Base-by-base conservation (phyloP, 1,140 invertebrate genomes). In the Drosophila pandora region DNA sequence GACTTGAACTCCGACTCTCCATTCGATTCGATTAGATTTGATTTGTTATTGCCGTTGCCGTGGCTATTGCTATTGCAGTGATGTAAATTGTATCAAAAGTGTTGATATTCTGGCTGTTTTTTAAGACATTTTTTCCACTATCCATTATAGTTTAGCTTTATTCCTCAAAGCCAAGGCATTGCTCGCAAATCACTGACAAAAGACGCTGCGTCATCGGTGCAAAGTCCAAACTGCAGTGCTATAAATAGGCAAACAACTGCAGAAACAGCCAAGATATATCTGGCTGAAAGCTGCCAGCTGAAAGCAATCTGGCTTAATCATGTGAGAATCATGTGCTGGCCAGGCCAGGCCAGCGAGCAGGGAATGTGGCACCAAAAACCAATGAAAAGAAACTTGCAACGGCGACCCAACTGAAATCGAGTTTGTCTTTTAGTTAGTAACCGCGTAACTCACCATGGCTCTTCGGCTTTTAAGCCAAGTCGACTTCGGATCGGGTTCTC, bases 301-400 rank as follows among this genome's bases (percentile, higher is more conserved):
- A 84, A 83, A 88, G 83, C 84, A 89, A 88, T 88, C 83, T 77
- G 84, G 84, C 83, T 88, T 88, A 88, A 88, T 88, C 83, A 88
- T 88, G 83, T 88, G 83, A 88, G 83, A 88, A 88, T 77, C 54
- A 43, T 43, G 41, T 21, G 55, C 34, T 37, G 34, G 12, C 10
- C 10, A 34, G 23, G 2, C 4, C 23, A 45, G 57, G 68, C 28
- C 73, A 78, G 68, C 47, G 49, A 64, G 43, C 73, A 64, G 67
- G 41, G 63, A 63, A 79, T 45, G 59, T 56, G 25, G 58, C 65
- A 84, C 43, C 67, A 69, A 80, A 78, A 76, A 50, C 64, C 73
- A 74, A 76, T 48, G 61, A 77, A 76, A 76, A 62, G 50, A 57
- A 88, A 74, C 61, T 69, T 65, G 73, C 77, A 61, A 45, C 60